Evolutionary conservation across 2,888 invertebrate genomes (phyloP), one percentile per base, ranked within the genome.

Genomic region (Agrotis exclamationis): DNA sequence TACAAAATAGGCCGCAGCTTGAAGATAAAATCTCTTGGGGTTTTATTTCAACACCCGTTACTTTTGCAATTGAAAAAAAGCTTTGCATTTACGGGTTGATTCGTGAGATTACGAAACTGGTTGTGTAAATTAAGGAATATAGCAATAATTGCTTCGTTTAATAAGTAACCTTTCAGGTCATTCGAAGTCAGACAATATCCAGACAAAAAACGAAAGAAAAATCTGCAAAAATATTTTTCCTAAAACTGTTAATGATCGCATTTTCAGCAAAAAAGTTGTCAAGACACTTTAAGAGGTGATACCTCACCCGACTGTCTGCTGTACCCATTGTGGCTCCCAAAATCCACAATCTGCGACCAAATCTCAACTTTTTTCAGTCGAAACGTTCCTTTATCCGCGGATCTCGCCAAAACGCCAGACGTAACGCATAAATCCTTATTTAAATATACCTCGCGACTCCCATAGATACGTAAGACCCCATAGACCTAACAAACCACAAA

Each of bases 401-500:
- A 96, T 94, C 95, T 95, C 93, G 94, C 95, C 95, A 94, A 95
- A 95, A 95, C 91, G 91, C 94, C 95, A 95, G 96, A 95, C 95
- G 93, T 93, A 93, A 93, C 93, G 92, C 95, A 95, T 96, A 96
- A 96, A 96, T 96, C 95, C 94, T 95, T 95, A 95, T 96, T 96
- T 95, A 95, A 95, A 96, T 96, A 95, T 96, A 95, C 93, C 91
- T 88, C 89, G 86, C 79, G 78, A 74, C 75, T 76, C 76, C 74
- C 68, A 77, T 87, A 86, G 79, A 74, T 71, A 64, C 84, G 80
- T 83, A 77, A 67, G 64, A 87, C 75, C 89, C 68, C 91, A 92
- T 80, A 78, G 62, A 74, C 79, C 86, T 22, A 22, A 0, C 3
- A 33, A 18, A 63, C 0, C n/a, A 2, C 82, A 88, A 67, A 44